Evolutionary conservation across 2,888 invertebrate genomes (phyloP).

Genomic region (Melikaiella ostensackeni): DNA sequence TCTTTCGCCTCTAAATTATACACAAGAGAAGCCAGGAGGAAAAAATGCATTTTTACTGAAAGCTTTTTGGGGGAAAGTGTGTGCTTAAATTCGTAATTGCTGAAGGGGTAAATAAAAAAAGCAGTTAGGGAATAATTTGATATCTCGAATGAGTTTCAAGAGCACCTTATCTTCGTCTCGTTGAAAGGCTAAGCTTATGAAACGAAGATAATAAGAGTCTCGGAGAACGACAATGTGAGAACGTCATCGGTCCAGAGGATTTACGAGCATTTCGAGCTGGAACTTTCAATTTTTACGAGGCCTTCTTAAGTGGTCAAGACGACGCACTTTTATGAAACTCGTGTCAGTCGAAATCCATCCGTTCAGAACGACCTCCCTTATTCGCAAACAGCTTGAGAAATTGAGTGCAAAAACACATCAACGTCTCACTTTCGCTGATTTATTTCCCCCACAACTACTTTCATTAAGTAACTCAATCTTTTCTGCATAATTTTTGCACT

Average conservation of each 20-base stretch:
- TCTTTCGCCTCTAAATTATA: slow-evolving; percentile 18
- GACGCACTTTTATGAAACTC: slow-evolving; percentile 39
- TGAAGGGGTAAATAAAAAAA: slow-evolving; percentile 11
- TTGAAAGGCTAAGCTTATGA: slow-evolving; percentile 66
- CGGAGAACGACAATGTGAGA: slow-evolving; percentile 40
- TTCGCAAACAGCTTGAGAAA: slow-evolving; percentile 7
- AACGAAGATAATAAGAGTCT: slow-evolving; percentile 64
- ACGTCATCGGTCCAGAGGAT: slow-evolving; percentile 43
- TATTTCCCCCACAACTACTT: slow-evolving; percentile 27
- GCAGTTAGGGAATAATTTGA: slow-evolving; percentile 64
- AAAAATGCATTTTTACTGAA: slow-evolving; percentile 17
- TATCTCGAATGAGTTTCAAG: slow-evolving; percentile 66
- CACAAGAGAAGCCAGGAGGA: not conserved
- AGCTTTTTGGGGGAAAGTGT: slow-evolving; percentile 21
- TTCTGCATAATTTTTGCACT: slow-evolving; percentile 22
- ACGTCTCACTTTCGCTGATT: slow-evolving; percentile 38
- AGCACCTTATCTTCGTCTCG: slow-evolving; percentile 68
- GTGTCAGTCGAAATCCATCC: slow-evolving; percentile 38
- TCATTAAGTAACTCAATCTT: slow-evolving; percentile 38
- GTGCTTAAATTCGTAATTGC: slow-evolving; percentile 12
- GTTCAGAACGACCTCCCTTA: slow-evolving; percentile 21
- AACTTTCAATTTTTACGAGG: slow-evolving; percentile 55
- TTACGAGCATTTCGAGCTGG: slow-evolving; percentile 49
- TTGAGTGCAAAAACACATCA: slow-evolving; percentile 40
- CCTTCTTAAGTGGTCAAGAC: slow-evolving; percentile 51